phyloP scores from a whole-genome alignment of 2,888 invertebrate species.

The Hofmannophila pseudospretella region DNA sequence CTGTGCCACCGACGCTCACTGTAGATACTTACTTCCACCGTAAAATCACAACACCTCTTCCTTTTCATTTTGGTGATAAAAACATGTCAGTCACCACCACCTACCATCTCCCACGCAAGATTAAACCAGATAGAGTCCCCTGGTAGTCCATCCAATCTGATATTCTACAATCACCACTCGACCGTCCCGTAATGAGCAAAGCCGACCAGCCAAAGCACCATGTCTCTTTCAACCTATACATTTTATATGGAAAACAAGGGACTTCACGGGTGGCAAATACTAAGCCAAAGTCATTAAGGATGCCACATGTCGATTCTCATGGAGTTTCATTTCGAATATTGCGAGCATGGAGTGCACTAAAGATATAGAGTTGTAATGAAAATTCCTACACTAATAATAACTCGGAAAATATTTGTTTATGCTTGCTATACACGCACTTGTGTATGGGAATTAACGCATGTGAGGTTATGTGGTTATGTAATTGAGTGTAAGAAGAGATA shows the following conservation, averaged over 20 bases:
- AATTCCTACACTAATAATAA: conserved; percentile 54
- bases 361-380: conserved; percentile 54
- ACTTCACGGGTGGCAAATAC: conserved; percentile 3
- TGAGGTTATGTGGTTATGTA: no score
- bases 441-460: not conserved
- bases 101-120: conserved; percentile 23
- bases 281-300: conserved; percentile 39
- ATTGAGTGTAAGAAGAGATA: no score
- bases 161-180: conserved; percentile 41
- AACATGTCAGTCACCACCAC: conserved; percentile 8
- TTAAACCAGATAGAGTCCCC: conserved; percentile 36
- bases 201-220: conserved; percentile 43
- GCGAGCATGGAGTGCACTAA: conserved; percentile 34
- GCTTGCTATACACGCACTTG: not conserved
- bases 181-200: conserved; percentile 63
- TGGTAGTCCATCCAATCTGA: conserved; percentile 48
- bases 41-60: no score
- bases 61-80: no score
- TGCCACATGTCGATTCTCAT: conserved; percentile 55
- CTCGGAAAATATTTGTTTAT: conserved; percentile 13
- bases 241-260: conserved; percentile 2
- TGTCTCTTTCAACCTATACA: conserved; percentile 1
- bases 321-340: conserved; percentile 55
- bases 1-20: no score
- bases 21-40: no score